Evolutionary conservation across 2,888 invertebrate genomes (phyloP).

Genomic region (Drosophila meridiana): DNA sequence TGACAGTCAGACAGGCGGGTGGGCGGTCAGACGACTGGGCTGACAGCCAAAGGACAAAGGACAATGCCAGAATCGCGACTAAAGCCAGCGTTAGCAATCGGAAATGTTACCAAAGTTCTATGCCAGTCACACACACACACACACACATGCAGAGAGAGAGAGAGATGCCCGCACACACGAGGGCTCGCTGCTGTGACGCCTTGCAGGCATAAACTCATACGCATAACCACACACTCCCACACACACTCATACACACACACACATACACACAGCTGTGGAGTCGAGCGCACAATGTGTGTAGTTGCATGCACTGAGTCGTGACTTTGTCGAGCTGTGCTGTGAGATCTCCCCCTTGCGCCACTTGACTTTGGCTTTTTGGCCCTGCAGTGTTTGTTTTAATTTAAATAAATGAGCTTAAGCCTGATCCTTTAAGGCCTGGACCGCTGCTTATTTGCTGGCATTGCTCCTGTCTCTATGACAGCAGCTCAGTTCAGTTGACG

Average conservation of each 20-base stretch:
- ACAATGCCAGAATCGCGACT: slow-evolving; percentile 48
- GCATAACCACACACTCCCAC: slow-evolving; percentile 6
- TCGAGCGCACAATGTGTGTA: slow-evolving; percentile 35
- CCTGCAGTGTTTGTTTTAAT: slow-evolving; percentile 82
- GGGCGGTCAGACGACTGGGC: slow-evolving; percentile 6
- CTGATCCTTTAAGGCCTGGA: slow-evolving; percentile 76
- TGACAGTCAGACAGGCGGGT: slow-evolving; percentile 43
- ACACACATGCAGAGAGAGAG: not conserved
- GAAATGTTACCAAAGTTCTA: slow-evolving; percentile 80
- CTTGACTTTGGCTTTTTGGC: slow-evolving; percentile 63
- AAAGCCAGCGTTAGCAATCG: slow-evolving; percentile 66
- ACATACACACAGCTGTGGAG: not conserved
- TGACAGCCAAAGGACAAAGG: slow-evolving; percentile 45
- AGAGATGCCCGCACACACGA: slow-evolving; percentile 32
- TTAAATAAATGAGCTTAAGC: slow-evolving; percentile 84
- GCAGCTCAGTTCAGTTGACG: slow-evolving; percentile 48
- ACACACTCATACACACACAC: not conserved
- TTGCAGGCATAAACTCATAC: slow-evolving; percentile 47
- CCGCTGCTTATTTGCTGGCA: slow-evolving; percentile 50
- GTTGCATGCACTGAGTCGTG: slow-evolving; percentile 46
- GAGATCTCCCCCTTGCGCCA: not conserved
- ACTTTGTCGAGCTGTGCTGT: slow-evolving; percentile 12
- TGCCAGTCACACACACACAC: slow-evolving; percentile 28
- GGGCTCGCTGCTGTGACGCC: slow-evolving; percentile 21
- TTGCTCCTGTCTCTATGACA: slow-evolving; percentile 32